Percentiles rank a stretch among this genome's conserved stretches.
These are phyloP conservation scores for Penelope pileata DNA, from an alignment of 2,113 vertebrate species.

Conservation along the genomic window DNA sequence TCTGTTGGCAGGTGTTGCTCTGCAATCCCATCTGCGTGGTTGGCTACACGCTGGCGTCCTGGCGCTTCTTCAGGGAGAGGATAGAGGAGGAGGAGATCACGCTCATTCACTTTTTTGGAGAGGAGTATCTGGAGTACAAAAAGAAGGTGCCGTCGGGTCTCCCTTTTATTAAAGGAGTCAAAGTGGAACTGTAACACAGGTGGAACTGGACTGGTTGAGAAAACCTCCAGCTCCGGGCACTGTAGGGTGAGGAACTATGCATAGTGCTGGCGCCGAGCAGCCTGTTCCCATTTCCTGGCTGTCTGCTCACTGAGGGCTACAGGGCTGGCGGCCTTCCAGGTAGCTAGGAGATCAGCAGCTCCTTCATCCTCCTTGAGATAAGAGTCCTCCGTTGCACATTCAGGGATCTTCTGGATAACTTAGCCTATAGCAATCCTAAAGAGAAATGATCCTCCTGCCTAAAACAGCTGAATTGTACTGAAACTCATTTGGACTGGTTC, in stretches of 20 bases:
- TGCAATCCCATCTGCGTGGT: conserved; percentile 92
- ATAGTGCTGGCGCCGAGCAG: neutral
- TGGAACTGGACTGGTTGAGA: neutral
- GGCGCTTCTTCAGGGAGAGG: conserved; percentile 96
- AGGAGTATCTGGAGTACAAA: conserved; percentile 95
- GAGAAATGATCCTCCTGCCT: neutral
- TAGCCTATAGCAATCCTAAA: neutral
- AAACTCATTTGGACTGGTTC: accelerated
- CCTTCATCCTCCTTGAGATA: neutral
- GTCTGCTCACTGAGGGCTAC: conserved; percentile 9
- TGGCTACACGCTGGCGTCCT: conserved; percentile 90
- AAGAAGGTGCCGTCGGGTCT: conserved; percentile 89
- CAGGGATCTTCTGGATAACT: conserved; percentile 26
- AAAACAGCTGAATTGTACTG: neutral
- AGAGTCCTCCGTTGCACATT: neutral
- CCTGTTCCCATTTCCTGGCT: neutral
- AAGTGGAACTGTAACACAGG: conserved; percentile 79
- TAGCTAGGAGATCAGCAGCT: neutral
- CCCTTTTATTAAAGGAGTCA: conserved; percentile 94
- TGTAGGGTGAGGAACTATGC: neutral
- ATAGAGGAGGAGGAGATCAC: conserved; percentile 95
- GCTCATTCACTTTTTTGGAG: conserved; percentile 94
- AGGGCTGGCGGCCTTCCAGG: neutral
- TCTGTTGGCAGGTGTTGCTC: conserved; percentile 84
- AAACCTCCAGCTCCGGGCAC: neutral